Evolutionary conservation across 2,797 vertebrate species (phyloP).

Genomic region (Lates japonicus): DNA sequence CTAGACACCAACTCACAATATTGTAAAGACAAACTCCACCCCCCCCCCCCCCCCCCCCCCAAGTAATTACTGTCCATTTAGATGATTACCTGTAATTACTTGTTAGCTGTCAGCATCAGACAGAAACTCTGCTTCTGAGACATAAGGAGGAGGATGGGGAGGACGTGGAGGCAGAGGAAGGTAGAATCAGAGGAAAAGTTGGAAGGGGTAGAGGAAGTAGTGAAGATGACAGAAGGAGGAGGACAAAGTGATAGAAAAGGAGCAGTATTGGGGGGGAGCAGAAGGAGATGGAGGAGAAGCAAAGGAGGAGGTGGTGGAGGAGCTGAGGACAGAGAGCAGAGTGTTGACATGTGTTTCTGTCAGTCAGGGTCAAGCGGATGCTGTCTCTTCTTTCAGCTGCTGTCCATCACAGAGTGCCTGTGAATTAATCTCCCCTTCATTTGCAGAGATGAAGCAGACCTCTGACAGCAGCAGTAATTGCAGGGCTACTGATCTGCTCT

Average conservation of each 20-base stretch:
- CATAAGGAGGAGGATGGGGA: constrained; percentile 57
- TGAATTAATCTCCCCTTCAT: constrained; percentile 72
- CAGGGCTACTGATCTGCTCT: constrained; percentile 65
- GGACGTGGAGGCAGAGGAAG: constrained; percentile 49
- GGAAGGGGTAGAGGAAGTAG: constrained; percentile 54
- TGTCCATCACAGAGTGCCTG: constrained; percentile 68
- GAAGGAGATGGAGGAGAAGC: constrained; percentile 8
- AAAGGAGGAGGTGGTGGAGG: constrained; percentile 45
- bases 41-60: constrained; percentile 61
- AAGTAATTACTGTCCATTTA: constrained; percentile 90
- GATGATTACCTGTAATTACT: constrained; percentile 90
- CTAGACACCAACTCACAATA: constrained; percentile 66
- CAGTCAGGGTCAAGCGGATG: constrained; percentile 70
- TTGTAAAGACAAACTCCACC: constrained; percentile 66
- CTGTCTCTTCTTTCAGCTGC: constrained; percentile 72
- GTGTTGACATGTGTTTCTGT: constrained; percentile 79
- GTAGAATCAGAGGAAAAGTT: constrained; percentile 48
- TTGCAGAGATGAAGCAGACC: constrained; percentile 63
- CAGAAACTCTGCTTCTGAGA: constrained; percentile 71
- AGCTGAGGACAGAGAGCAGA: constrained; percentile 51
- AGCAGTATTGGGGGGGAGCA: constrained; percentile 7
- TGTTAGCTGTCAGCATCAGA: constrained; percentile 89
- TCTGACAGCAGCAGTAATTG: constrained; percentile 71
- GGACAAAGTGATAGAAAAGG: constrained; percentile 40
- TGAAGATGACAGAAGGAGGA: constrained; percentile 46